Evolutionary conservation across 2,888 invertebrate species (phyloP).

Genomic region (Macrophya annulata): DNA sequence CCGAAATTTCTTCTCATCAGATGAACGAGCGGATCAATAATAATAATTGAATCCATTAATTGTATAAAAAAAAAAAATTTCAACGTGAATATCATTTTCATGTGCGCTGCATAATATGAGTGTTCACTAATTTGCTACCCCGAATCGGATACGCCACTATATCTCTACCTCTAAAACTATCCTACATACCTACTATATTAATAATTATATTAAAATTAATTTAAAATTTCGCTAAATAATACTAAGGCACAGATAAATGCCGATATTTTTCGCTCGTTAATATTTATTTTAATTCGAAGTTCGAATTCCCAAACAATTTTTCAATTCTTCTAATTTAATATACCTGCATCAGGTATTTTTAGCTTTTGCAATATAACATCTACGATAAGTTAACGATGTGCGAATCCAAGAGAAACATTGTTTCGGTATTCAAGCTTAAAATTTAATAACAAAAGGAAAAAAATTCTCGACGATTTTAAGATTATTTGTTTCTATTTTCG

Average conservation of each 20-base stretch:
- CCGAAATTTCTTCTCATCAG: background rate
- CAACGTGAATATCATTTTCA: background rate
- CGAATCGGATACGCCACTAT: background rate
- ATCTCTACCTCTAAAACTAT: slow-evolving; percentile 17
- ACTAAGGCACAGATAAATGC: background rate
- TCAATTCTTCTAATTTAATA: background rate
- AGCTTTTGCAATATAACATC: background rate
- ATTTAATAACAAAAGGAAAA: background rate
- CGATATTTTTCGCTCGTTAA: background rate
- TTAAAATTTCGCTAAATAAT: background rate
- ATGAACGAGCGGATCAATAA: background rate
- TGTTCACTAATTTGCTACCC: background rate
- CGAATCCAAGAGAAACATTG: background rate
- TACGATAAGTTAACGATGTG: background rate
- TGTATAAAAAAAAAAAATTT: background rate
- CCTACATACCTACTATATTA: background rate
- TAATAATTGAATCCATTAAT: background rate
- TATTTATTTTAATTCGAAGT: background rate
- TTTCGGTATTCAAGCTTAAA: background rate
- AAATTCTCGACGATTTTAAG: background rate
- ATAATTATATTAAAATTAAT: background rate
- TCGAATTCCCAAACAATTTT: background rate
- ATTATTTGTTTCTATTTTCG: background rate
- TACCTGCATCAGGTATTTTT: background rate
- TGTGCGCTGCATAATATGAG: background rate